Percentiles rank a stretch among this genome's conserved stretches.
phyloP scores from a whole-genome alignment of 2,888 invertebrate species.

The Myopa tessellatipennis region DNA sequence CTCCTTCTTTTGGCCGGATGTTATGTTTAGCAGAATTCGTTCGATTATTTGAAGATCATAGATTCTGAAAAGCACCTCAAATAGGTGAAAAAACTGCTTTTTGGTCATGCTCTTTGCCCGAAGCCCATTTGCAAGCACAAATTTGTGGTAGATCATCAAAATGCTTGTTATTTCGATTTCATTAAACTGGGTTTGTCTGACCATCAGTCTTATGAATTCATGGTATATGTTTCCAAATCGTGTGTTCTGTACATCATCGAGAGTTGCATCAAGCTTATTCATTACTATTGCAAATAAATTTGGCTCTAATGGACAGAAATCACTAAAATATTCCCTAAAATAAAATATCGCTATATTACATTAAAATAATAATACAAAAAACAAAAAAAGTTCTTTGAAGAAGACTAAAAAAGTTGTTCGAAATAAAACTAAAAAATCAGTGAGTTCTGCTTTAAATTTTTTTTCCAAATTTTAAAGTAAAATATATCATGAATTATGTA shows the following conservation, averaged over 20 bases:
- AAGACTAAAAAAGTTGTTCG: too few relatives aligned
- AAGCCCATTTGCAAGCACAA: constrained; percentile 68
- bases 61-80: constrained; percentile 77
- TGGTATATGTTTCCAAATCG: constrained; percentile 74
- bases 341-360: too few relatives aligned
- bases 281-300: constrained; percentile 46
- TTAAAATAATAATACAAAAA: too few relatives aligned
- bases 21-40: constrained; percentile 73
- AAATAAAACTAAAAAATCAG: too few relatives aligned
- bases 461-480: too few relatives aligned
- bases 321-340: not conserved
- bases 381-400: too few relatives aligned
- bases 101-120: constrained; percentile 67
- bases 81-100: constrained; percentile 73
- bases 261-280: constrained; percentile 70
- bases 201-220: constrained; percentile 70
- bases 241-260: constrained; percentile 76
- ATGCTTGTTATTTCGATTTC: constrained; percentile 73
- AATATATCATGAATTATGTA: too few relatives aligned
- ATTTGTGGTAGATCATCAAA: constrained; percentile 70
- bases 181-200: constrained; percentile 72
- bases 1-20: constrained; percentile 68
- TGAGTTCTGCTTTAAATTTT: too few relatives aligned
- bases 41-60: constrained; percentile 78
- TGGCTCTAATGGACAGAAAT: not conserved